Base-by-base conservation (phyloP, 1,140 invertebrate genomes). In the Aradophagus sp. region DNA sequence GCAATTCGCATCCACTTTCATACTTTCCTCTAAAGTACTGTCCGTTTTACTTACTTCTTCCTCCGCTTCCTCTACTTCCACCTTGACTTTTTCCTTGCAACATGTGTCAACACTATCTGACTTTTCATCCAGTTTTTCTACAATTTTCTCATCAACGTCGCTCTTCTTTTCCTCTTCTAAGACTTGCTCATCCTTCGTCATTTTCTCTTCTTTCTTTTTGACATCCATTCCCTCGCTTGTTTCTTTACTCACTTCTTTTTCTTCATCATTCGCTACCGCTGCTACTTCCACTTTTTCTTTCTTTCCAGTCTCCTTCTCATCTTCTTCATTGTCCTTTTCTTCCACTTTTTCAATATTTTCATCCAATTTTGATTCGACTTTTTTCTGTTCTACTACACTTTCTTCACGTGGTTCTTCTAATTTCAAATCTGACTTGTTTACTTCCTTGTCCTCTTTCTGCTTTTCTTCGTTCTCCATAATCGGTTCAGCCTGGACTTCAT, bases 241-340 rank as follows among this genome's bases (percentile, higher is more conserved):
- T n/a, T n/a, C n/a, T n/a, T n/a, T n/a, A n/a, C n/a, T n/a, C n/a
- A n/a, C n/a, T n/a, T n/a, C n/a, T n/a, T n/a, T n/a, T n/a, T n/a
- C n/a, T n/a, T n/a, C n/a, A n/a, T n/a, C n/a, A n/a, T n/a, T n/a
- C n/a, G n/a, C n/a, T n/a, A n/a, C n/a, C n/a, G n/a, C n/a, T n/a
- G n/a, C n/a, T n/a, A n/a, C n/a, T n/a, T n/a, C n/a, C n/a, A n/a
- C n/a, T n/a, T n/a, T n/a, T 85, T 84, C 76, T 61, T 75, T 79
- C 2, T 86, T 81, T 20, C 82, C 83, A 69, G 87, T 85, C 13
- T 86, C 75, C 13, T 81, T 84, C 29, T 86, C 20, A n/a, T n/a
- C n/a, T n/a, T n/a, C n/a, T n/a, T n/a, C 77, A 27, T 83, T 84
- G 27, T 86, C 74, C 44, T 87, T 85, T 80, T 44, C 65, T 58